Conservation (phyloP, 2,888 invertebrate species). For the Heliconius charithonia region DNA sequence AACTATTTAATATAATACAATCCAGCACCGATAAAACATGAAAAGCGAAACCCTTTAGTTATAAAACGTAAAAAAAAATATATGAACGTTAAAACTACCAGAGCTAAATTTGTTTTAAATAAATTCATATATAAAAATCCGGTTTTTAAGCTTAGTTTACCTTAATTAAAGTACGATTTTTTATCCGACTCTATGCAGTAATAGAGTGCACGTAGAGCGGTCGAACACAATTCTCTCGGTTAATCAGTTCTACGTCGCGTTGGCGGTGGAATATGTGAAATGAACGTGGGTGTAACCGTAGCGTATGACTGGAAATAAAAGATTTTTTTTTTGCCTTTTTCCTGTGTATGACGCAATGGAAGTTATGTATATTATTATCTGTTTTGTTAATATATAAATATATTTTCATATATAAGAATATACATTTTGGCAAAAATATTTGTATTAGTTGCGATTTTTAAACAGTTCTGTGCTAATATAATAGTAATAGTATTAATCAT, state of each 20-base stretch:
- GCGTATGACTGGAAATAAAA: constrained; percentile 11
- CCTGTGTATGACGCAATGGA: neutral
- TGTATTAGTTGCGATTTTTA: too few relatives aligned
- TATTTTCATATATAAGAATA: neutral
- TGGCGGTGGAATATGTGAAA: constrained; percentile 23
- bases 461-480: neutral
- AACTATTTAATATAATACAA: neutral
- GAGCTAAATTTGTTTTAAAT: neutral
- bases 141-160: constrained; percentile 16
- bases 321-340: neutral
- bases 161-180: constrained; percentile 29
- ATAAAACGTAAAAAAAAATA: constrained; percentile 6
- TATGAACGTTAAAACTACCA: neutral
- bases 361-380: neutral
- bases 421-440: too few relatives aligned
- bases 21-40: constrained; percentile 1
- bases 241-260: constrained; percentile 44
- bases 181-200: constrained; percentile 20
- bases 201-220: constrained; percentile 27
- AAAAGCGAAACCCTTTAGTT: neutral
- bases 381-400: neutral
- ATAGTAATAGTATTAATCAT: too few relatives aligned
- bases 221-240: constrained; percentile 36
- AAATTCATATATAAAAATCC: constrained; percentile 9
- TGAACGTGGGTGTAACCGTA: constrained; percentile 19